A percentile compares a stretch with the other conserved stretches of the same genome.
Conservation (phyloP, 1,140 invertebrate genomes). For the Spodoptera frugiperda region DNA sequence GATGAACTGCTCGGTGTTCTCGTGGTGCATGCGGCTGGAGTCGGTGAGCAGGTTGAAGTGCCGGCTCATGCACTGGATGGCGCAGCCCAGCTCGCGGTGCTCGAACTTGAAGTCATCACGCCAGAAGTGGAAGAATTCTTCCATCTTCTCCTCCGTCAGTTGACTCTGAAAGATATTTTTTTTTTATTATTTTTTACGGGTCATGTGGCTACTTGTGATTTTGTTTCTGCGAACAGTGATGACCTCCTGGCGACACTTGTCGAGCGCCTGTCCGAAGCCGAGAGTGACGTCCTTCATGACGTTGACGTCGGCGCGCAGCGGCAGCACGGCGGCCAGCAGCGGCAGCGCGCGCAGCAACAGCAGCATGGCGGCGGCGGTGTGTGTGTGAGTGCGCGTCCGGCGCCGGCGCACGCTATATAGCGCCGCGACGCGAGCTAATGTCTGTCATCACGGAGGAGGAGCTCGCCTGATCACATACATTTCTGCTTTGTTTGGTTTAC, state of each 20-base stretch:
- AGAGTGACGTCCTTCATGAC: constrained; percentile 81
- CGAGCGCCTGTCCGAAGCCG: constrained; percentile 77
- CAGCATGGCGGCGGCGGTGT: not conserved
- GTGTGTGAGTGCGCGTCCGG: not conserved
- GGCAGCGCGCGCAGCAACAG: constrained; percentile 26
- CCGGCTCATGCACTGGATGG: constrained; percentile 77
- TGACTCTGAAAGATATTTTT: constrained; percentile 63
- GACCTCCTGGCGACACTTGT: constrained; percentile 77
- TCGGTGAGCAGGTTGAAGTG: constrained; percentile 80
- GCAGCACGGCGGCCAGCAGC: constrained; percentile 36
- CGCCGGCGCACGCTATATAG: constrained; percentile 26
- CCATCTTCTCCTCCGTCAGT: constrained; percentile 78
- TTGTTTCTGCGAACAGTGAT: not conserved
- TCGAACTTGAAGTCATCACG: constrained; percentile 80
- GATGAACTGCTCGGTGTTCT: constrained; percentile 77
- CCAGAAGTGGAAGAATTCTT: constrained; percentile 83
- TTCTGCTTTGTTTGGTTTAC: not conserved
- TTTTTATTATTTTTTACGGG: not conserved
- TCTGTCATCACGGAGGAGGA: not conserved
- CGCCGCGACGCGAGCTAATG: not conserved
- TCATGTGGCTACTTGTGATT: no score
- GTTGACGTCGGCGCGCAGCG: constrained; percentile 54
- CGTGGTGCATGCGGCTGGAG: constrained; percentile 77
- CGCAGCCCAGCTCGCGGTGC: constrained; percentile 79
- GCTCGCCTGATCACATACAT: not conserved